These are phyloP conservation scores for Scaptomyza caliginosa DNA, from an alignment of 2,888 invertebrate species.

Conservation along the genomic window DNA sequence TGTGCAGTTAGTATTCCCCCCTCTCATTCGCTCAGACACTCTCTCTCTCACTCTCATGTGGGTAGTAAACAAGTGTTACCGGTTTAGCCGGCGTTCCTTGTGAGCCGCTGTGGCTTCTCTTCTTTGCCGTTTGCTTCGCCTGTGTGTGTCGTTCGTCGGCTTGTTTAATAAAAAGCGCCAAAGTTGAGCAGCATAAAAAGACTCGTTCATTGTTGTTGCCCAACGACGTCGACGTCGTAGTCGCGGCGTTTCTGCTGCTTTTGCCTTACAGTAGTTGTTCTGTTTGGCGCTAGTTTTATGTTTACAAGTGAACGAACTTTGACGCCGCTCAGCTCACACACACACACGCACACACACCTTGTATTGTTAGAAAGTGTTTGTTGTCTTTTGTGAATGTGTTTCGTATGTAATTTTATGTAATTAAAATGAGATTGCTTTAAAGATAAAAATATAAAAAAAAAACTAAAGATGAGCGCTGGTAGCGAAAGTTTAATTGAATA, in stretches of 20 bases:
- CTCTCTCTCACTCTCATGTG: conserved; percentile 25
- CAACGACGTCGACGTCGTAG: conserved; percentile 25
- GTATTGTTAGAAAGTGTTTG: conserved; percentile 61
- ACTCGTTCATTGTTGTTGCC: conserved; percentile 63
- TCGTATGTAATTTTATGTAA: conserved; percentile 65
- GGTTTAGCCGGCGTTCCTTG: conserved; percentile 71
- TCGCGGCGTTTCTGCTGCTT: conserved; percentile 27
- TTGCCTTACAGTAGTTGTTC: conserved; percentile 39
- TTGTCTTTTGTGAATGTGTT: conserved; percentile 43
- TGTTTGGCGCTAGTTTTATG: conserved; percentile 58
- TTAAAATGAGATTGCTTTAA: conserved; percentile 58
- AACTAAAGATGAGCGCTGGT: conserved; percentile 31
- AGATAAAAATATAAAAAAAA: not conserved
- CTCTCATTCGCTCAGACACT: not conserved
- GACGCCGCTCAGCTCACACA: conserved; percentile 47
- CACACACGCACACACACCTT: not conserved
- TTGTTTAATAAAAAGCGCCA: conserved; percentile 76
- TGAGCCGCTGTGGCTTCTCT: conserved; percentile 40
- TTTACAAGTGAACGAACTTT: conserved; percentile 77
- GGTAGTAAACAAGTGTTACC: conserved; percentile 73
- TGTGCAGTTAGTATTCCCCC: conserved; percentile 9
- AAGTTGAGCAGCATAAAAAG: conserved; percentile 68
- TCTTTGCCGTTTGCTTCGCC: conserved; percentile 22
- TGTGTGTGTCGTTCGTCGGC: conserved; percentile 56
- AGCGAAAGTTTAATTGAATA: conserved; percentile 66